Evolutionary conservation across 2,797 vertebrate genomes (phyloP).

Genomic region (Tokudaia muenninki): DNA sequence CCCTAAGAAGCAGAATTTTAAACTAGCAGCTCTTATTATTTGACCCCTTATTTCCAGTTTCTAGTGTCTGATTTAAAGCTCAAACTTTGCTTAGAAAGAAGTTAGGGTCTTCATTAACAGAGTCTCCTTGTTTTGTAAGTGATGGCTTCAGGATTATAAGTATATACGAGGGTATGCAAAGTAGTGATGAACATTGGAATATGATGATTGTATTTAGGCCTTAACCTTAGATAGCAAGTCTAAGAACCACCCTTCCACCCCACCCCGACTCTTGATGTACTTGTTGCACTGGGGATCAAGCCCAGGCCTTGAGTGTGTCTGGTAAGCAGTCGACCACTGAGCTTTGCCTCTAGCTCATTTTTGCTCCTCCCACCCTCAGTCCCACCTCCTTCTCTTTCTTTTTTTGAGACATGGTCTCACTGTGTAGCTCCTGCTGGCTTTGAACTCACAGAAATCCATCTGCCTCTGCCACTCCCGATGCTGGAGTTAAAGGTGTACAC

Average conservation of each 20-base stretch:
- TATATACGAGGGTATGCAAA: background rate
- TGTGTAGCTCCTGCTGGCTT: background rate
- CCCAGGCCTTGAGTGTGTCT: too few species aligned
- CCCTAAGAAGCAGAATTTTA: constrained; percentile 26
- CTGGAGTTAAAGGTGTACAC: background rate
- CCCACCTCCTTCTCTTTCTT: too few species aligned
- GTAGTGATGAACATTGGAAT: background rate
- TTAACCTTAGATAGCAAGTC: background rate
- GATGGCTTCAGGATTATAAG: background rate
- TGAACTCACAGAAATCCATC: background rate
- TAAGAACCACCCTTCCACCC: background rate
- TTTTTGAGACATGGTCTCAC: background rate
- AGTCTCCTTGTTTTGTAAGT: background rate
- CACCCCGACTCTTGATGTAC: too few species aligned
- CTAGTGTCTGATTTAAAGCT: background rate
- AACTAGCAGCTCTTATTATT: background rate
- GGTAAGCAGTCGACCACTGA: background rate
- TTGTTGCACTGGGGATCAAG: background rate
- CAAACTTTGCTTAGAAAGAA: background rate
- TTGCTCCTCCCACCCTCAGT: too few species aligned
- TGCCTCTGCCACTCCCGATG: background rate
- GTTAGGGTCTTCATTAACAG: background rate
- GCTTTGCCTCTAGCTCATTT: background rate
- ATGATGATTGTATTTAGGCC: background rate
- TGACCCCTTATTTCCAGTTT: background rate